Percentiles rank a stretch among this genome's conserved stretches.
These are phyloP conservation scores for Sitta carolinensis DNA, from an alignment of 2,797 vertebrate genomes.

Conservation along the genomic window DNA sequence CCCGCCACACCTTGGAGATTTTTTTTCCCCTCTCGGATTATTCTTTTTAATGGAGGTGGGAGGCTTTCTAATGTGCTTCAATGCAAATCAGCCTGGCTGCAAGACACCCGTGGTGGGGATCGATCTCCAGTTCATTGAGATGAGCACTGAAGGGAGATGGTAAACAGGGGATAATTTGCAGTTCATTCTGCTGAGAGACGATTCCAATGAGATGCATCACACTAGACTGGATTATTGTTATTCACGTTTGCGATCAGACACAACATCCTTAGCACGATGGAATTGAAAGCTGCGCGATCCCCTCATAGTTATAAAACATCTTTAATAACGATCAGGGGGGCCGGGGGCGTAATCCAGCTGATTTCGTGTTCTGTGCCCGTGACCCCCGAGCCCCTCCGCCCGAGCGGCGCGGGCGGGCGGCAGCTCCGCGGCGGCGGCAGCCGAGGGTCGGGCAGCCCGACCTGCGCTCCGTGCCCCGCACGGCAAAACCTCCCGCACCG, in stretches of 20 bases:
- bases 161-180: slow-evolving; percentile 88
- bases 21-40: background rate
- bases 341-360: background rate
- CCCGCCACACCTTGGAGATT: slow-evolving; percentile 21
- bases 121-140: slow-evolving; percentile 88
- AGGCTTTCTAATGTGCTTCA: slow-evolving; percentile 31
- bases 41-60: slow-evolving; percentile 42
- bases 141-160: slow-evolving; percentile 85
- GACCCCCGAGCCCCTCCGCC: background rate
- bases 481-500: background rate
- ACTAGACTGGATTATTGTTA: slow-evolving; percentile 59
- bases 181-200: slow-evolving; percentile 82
- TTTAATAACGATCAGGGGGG: background rate
- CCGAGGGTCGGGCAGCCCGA: background rate
- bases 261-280: slow-evolving; percentile 65
- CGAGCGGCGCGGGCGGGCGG: no score
- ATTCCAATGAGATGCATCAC: slow-evolving; percentile 82
- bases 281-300: slow-evolving; percentile 66
- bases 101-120: slow-evolving; percentile 79
- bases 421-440: background rate
- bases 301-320: background rate
- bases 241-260: slow-evolving; percentile 52
- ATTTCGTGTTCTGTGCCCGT: background rate
- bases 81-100: slow-evolving; percentile 54
- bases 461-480: background rate